A percentile compares a stretch with the other conserved stretches of the same genome.
These are phyloP conservation scores for Progne subis DNA, from an alignment of 2,113 vertebrate genomes.

Conservation along the genomic window DNA sequence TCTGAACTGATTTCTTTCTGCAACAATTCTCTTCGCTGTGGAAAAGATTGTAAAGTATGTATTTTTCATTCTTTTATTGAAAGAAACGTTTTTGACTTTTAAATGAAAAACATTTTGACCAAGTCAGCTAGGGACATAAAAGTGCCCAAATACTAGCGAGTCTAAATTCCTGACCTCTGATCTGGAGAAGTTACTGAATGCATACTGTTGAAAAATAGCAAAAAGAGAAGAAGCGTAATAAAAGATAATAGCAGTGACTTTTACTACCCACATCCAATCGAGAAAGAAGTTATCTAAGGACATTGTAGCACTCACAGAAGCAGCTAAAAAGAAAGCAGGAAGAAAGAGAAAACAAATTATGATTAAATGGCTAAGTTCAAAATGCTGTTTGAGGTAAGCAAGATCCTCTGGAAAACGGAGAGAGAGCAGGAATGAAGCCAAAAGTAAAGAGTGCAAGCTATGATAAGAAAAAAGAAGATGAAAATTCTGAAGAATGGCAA, in stretches of 20 bases:
- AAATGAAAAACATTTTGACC: conserved; percentile 8
- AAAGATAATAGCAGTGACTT: conserved; percentile 46
- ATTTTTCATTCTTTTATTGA: neutral
- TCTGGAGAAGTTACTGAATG: conserved; percentile 21
- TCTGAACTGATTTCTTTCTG: neutral
- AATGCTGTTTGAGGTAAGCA: conserved; percentile 44
- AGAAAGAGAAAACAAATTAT: conserved; percentile 29
- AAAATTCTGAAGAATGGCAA: conserved; percentile 28
- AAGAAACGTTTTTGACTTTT: neutral
- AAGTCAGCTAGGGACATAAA: neutral
- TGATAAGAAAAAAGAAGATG: conserved; percentile 32
- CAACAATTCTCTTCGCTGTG: neutral
- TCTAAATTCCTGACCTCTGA: conserved; percentile 38
- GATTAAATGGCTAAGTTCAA: conserved; percentile 18
- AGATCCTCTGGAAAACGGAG: conserved; percentile 19
- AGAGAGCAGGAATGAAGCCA: conserved; percentile 13
- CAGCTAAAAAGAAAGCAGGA: conserved; percentile 1
- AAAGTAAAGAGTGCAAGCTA: conserved; percentile 19
- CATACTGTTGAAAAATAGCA: conserved; percentile 18
- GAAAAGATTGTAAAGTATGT: neutral
- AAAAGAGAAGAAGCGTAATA: conserved; percentile 26
- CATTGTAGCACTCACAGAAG: neutral
- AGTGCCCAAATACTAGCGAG: neutral
- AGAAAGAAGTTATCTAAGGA: conserved; percentile 48
- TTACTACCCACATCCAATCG: neutral